These are phyloP conservation scores for Struthio camelus DNA, from an alignment of 2,113 vertebrate genomes.

Conservation along the genomic window DNA sequence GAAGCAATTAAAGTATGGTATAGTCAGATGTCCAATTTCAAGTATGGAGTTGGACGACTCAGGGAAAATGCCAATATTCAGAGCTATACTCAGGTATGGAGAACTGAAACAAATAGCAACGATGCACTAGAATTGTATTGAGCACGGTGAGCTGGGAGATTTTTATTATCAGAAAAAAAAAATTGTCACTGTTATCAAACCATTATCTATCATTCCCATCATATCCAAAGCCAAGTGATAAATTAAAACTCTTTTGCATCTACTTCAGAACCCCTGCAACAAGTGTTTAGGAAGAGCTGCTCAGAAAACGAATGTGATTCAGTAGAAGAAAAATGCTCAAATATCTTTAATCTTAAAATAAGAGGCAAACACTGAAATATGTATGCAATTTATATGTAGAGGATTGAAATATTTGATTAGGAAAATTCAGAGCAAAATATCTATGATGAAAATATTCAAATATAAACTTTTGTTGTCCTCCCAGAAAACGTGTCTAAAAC, in stretches of 20 bases:
- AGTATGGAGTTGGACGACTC: constrained; percentile 13
- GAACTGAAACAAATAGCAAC: neutral
- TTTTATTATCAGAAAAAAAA: neutral
- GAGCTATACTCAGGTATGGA: constrained; percentile 53
- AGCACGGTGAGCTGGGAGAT: neutral
- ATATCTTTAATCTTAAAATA: neutral
- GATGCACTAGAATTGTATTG: neutral
- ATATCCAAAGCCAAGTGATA: neutral
- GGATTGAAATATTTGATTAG: neutral
- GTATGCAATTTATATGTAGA: neutral
- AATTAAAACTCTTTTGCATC: neutral
- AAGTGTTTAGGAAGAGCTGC: neutral
- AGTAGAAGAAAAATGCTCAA: neutral
- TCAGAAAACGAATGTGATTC: neutral
- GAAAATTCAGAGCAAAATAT: neutral
- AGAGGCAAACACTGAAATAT: neutral
- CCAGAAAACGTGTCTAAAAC: neutral
- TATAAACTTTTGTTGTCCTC: neutral
- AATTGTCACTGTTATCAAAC: neutral
- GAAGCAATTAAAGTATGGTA: constrained; percentile 38
- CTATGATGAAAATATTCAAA: neutral
- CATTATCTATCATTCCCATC: neutral
- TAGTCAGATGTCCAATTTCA: constrained; percentile 29
- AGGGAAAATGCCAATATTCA: neutral
- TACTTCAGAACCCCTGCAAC: neutral